Percentiles rank a stretch among this genome's conserved stretches.
Evolutionary conservation across 1,140 invertebrate genomes (phyloP).

Genomic region (Temnothorax longispinosus): DNA sequence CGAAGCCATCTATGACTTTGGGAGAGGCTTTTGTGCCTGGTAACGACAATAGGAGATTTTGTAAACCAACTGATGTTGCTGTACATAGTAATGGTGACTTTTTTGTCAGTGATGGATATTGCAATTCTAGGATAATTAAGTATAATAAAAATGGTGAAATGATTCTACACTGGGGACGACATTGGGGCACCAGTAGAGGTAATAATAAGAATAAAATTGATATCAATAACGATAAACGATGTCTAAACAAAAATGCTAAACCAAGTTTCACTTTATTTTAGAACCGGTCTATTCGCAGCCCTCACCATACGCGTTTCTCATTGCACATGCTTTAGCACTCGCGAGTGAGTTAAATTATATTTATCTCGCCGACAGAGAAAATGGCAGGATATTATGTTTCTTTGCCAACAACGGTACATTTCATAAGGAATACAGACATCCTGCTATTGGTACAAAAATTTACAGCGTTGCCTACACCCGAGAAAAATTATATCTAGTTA

Average conservation of each 20-base stretch:
- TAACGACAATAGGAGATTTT: slow-evolving; percentile 92
- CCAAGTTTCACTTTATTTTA: slow-evolving; percentile 48
- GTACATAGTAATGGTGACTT: slow-evolving; percentile 94
- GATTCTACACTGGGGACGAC: slow-evolving; percentile 89
- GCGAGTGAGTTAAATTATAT: slow-evolving; percentile 91
- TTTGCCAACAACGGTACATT: slow-evolving; percentile 88
- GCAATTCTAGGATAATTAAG: slow-evolving; percentile 96
- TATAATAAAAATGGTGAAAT: slow-evolving; percentile 90
- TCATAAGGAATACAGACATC: slow-evolving; percentile 87
- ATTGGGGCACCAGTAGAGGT: slow-evolving; percentile 73
- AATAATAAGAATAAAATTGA: slow-evolving; percentile 36
- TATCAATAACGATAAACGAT: neutral
- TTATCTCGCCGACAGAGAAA: slow-evolving; percentile 96
- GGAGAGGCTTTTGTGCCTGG: slow-evolving; percentile 90
- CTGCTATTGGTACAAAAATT: slow-evolving; percentile 88
- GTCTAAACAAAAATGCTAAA: slow-evolving; percentile 29
- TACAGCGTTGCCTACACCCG: slow-evolving; percentile 90
- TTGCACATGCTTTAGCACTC: slow-evolving; percentile 94
- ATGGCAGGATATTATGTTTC: slow-evolving; percentile 94
- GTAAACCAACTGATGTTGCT: slow-evolving; percentile 97
- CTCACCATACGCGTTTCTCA: slow-evolving; percentile 88
- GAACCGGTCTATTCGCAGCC: slow-evolving; percentile 65
- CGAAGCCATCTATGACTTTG: slow-evolving; percentile 80
- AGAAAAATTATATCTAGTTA: slow-evolving; percentile 83
- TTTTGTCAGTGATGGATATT: slow-evolving; percentile 98